These are phyloP conservation scores for Anguilla rostrata DNA, from an alignment of 2,113 vertebrate genomes.

Conservation along the genomic window DNA sequence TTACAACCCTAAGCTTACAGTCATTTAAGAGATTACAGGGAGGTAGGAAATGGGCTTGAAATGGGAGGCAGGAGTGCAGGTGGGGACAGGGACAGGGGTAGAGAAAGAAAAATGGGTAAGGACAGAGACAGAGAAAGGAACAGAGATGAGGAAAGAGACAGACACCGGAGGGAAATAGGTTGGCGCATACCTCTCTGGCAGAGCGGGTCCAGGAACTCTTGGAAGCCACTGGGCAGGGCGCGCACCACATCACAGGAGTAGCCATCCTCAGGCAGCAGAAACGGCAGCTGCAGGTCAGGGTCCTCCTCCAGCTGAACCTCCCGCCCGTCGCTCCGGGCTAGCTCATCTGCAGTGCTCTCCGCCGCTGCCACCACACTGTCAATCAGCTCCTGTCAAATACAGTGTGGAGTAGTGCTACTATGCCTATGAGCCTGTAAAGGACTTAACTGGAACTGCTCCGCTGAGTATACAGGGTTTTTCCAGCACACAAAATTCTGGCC, in stretches of 20 bases:
- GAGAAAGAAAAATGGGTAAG: no score
- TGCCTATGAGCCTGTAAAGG: background rate
- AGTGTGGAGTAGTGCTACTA: background rate
- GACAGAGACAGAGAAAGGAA: no score
- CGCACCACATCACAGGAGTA: slow-evolving; percentile 86
- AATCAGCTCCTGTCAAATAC: slow-evolving; percentile 75
- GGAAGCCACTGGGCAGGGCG: slow-evolving; percentile 83
- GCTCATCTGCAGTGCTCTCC: slow-evolving; percentile 76
- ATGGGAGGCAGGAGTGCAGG: no score
- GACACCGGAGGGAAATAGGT: no score
- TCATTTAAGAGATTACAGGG: no score
- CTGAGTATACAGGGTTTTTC: no score
- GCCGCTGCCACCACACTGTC: slow-evolving; percentile 80
- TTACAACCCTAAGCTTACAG: no score
- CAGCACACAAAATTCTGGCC: no score
- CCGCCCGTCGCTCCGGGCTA: slow-evolving; percentile 79
- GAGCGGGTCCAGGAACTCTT: slow-evolving; percentile 86
- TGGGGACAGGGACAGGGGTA: no score
- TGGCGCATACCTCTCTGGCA: slow-evolving; percentile 77
- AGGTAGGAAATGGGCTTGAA: no score
- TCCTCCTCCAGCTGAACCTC: slow-evolving; percentile 83
- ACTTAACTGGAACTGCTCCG: no score
- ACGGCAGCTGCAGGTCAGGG: slow-evolving; percentile 86
- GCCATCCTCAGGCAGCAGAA: slow-evolving; percentile 89
- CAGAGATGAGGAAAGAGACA: no score